Conservation (phyloP, 2,888 invertebrate species). For the Drosophila longiperda region DNA sequence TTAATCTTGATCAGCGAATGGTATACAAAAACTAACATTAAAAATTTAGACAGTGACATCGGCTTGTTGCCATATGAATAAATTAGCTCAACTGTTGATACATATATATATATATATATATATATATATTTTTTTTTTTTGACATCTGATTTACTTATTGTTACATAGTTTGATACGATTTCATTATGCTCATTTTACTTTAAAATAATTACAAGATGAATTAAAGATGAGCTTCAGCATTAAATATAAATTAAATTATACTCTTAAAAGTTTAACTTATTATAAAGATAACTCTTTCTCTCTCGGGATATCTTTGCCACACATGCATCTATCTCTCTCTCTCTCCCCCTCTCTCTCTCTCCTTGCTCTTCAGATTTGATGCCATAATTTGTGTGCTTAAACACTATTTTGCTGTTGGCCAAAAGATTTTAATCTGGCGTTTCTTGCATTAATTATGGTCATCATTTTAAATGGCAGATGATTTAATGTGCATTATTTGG, state of each 20-base stretch:
- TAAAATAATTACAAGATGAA: background rate
- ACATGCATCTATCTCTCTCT: too few relatives aligned
- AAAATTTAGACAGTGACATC: too few relatives aligned
- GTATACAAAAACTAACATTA: too few relatives aligned
- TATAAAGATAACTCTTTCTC: background rate
- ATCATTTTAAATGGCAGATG: slow-evolving; percentile 41
- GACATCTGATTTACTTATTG: too few relatives aligned
- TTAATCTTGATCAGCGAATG: too few relatives aligned
- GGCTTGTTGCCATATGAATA: fast-evolving
- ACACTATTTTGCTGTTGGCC: background rate
- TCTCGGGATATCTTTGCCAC: background rate
- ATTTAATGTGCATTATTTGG: slow-evolving; percentile 52
- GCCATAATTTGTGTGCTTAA: background rate
- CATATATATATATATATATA: background rate
- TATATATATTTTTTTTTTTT: too few relatives aligned
- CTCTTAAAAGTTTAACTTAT: background rate
- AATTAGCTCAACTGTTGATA: background rate
- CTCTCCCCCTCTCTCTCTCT: background rate
- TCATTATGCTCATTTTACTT: background rate
- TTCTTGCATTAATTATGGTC: slow-evolving; percentile 35
- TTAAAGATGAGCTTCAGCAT: background rate
- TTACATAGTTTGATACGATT: too few relatives aligned
- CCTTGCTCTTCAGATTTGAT: background rate
- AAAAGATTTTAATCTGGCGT: slow-evolving; percentile 20
- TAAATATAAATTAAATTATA: background rate